phyloP scores from a whole-genome alignment of 2,888 invertebrate genomes.

The Hylaea fasciaria region DNA sequence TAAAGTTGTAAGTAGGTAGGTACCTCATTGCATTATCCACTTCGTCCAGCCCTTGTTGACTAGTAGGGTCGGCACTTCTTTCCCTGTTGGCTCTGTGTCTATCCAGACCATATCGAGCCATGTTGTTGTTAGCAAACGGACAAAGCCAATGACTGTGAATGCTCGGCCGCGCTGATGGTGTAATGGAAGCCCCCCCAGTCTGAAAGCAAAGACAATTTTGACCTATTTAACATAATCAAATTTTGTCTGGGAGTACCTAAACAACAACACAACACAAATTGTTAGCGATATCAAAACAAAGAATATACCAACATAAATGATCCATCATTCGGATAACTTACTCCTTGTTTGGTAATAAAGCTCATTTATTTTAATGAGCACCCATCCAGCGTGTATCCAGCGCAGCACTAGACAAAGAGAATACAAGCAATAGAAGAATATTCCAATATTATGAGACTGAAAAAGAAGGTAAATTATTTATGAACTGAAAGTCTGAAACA shows the following conservation, averaged over 20 bases:
- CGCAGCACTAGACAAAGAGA: too few relatives aligned
- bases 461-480: too few relatives aligned
- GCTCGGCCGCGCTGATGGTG: constrained; percentile 61
- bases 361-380: constrained; percentile 29
- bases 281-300: too few relatives aligned
- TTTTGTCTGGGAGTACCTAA: too few relatives aligned
- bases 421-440: too few relatives aligned
- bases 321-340: constrained; percentile 4
- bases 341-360: constrained; percentile 22
- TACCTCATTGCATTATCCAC: constrained; percentile 74
- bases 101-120: constrained; percentile 59
- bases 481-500: too few relatives aligned
- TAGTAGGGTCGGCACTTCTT: constrained; percentile 4
- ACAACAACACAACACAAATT: too few relatives aligned
- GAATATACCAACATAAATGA: too few relatives aligned
- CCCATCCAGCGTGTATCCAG: too few relatives aligned
- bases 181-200: constrained; percentile 58
- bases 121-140: constrained; percentile 44
- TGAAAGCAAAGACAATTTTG: constrained; percentile 42
- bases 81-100: constrained; percentile 28
- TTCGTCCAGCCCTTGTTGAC: constrained; percentile 58
- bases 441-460: too few relatives aligned
- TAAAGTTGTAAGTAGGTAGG: not conserved
- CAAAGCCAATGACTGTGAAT: constrained; percentile 57
- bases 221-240: not conserved